Evolutionary conservation across 2,888 invertebrate species (phyloP).

Genomic region (Selenia dentaria): DNA sequence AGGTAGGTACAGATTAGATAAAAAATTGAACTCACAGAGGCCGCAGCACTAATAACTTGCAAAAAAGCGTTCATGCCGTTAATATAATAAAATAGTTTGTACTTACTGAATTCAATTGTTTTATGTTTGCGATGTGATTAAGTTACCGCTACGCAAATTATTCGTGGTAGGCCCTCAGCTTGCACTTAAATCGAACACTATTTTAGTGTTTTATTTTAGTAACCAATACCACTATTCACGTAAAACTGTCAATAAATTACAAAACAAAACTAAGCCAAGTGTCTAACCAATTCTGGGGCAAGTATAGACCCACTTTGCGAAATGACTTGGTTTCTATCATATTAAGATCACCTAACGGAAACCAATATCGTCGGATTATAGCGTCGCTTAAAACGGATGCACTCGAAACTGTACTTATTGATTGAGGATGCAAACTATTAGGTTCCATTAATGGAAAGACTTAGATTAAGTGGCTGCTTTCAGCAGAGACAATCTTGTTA

Average conservation of each 20-base stretch:
- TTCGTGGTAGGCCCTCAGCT: too few species aligned
- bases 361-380: conserved; percentile 17
- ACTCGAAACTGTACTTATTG: conserved; percentile 21
- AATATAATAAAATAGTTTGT: too few species aligned
- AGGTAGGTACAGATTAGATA: too few species aligned
- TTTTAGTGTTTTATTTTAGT: too few species aligned
- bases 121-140: too few species aligned
- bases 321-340: conserved; percentile 11
- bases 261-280: not conserved
- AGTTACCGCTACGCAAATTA: too few species aligned
- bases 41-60: too few species aligned
- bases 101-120: too few species aligned
- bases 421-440: conserved; percentile 19
- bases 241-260: conserved; percentile 1
- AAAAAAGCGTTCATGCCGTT: not conserved
- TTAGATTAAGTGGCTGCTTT: conserved; percentile 1
- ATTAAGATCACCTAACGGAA: conserved; percentile 30
- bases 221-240: too few species aligned
- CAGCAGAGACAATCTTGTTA: not conserved
- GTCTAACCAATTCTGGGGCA: conserved; percentile 1
- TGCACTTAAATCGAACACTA: too few species aligned
- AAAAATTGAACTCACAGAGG: too few species aligned
- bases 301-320: conserved; percentile 15
- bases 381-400: conserved; percentile 12
- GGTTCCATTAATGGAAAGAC: conserved; percentile 4